phyloP scores from a whole-genome alignment of 2,888 invertebrate species.

The Drosophila monieri region DNA sequence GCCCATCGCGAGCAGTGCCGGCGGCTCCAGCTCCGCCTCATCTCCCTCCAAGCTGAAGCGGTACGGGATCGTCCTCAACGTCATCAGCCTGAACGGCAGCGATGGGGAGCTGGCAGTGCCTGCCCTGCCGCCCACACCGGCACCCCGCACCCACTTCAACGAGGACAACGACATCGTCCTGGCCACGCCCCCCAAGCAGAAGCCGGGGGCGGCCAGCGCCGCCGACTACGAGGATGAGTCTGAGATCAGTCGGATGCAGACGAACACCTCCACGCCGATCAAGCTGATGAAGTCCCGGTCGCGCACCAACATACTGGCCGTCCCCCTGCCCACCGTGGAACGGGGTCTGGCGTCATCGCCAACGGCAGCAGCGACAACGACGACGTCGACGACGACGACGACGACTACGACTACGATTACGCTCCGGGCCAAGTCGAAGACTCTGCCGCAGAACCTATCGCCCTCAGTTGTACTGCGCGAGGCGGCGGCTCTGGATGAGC shows the following conservation, averaged over 20 bases:
- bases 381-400: conserved; percentile 44
- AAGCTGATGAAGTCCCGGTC: conserved; percentile 84
- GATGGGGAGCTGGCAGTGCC: conserved; percentile 9
- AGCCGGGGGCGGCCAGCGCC: conserved; percentile 53
- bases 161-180: conserved; percentile 77
- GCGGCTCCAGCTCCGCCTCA: conserved; percentile 39
- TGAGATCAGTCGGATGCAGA: conserved; percentile 84
- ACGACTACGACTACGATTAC: conserved; percentile 61
- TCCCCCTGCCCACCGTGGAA: conserved; percentile 82
- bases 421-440: conserved; percentile 86
- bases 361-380: conserved; percentile 13
- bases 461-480: conserved; percentile 80
- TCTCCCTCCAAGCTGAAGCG: conserved; percentile 80
- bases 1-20: conserved; percentile 28
- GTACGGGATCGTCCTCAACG: conserved; percentile 83
- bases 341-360: conserved; percentile 60
- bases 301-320: conserved; percentile 85
- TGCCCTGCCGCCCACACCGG: conserved; percentile 23
- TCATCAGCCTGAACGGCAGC: conserved; percentile 78
- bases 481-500: conserved; percentile 63
- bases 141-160: conserved; percentile 71
- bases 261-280: conserved; percentile 84
- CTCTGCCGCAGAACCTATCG: conserved; percentile 86
- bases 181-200: conserved; percentile 68
- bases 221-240: conserved; percentile 85